Base-by-base conservation (phyloP, 2,797 vertebrate genomes). In the Astyanax mexicanus region DNA sequence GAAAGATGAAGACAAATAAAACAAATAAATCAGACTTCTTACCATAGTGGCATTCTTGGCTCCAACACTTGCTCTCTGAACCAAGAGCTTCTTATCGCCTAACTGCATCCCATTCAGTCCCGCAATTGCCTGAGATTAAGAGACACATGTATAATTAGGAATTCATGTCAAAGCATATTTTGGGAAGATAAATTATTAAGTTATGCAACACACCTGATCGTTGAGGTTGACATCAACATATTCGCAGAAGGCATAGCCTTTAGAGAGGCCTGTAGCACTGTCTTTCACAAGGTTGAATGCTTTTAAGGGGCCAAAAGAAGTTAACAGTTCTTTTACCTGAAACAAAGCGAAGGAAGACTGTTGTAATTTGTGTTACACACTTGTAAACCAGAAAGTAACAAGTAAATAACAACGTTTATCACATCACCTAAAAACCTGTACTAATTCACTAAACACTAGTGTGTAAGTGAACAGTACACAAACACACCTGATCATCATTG, bases 181-280 rank as follows among this genome's bases (percentile, higher is more conserved):
- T 32, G 29, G 29, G 29, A 32, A 2, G 2, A 32, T 32, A 29
- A n/a, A 29, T 32, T 0, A 42, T 0, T 42, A 21, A 15, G 11
- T 10, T 38, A 42, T 60, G 29, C 6, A 61, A 61, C 81, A 27
- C 88, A 97, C 96, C 95, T 98, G 96, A 72, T 98, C 96, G 0
- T 96, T 97, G 51, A 98, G 94, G 84, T 97, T 98, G 91, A 97
- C 96, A 75, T 98, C 96, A 77, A 98, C 96, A 78, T 98, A 98
- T 94, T 98, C 96, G 89, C 96, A 98, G 87, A 98, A 98, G 67
- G 96, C 96, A 38, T 98, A 98, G 81, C 96, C 96, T 88, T 98
- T 98, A 57, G 96, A 97, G 42, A 98, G 93, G 54, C 96, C 96
- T 1, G 96, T 97, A 74, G 96, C 96, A 1, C 95, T 98, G 92